Conservation (phyloP, 2,888 invertebrate species). For the Pardosa pseudoannulata region DNA sequence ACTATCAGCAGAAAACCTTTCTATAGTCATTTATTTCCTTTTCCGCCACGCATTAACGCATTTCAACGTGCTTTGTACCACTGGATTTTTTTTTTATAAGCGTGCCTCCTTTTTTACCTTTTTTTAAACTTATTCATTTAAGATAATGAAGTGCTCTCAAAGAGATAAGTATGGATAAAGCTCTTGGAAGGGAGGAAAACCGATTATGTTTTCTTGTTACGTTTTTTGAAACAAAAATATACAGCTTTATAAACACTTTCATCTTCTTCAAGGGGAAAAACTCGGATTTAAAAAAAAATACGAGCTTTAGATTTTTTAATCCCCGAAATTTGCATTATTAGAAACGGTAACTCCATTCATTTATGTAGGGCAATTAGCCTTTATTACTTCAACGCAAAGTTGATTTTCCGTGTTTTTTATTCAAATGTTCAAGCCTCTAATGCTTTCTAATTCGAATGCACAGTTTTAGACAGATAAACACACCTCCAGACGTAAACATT, state of each 20-base stretch:
- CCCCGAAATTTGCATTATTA: background rate
- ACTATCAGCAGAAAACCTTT: too few species aligned
- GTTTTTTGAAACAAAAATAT: background rate
- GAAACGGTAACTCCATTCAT: background rate
- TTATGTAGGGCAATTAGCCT: too few species aligned
- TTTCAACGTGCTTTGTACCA: background rate
- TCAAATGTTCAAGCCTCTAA: too few species aligned
- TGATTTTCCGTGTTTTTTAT: too few species aligned
- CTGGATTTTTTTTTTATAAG: background rate
- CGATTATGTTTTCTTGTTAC: background rate
- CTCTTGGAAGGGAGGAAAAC: background rate
- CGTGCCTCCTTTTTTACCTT: background rate
- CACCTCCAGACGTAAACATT: too few species aligned
- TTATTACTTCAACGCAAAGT: too few species aligned
- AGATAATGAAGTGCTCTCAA: conserved; percentile 3
- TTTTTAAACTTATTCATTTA: background rate
- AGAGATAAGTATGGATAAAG: background rate
- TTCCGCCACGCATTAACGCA: background rate
- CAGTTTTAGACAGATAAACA: too few species aligned
- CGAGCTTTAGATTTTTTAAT: background rate
- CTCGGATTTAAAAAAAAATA: background rate
- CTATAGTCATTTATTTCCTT: too few species aligned
- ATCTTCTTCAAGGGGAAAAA: background rate
- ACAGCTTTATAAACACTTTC: background rate
- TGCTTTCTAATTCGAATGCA: too few species aligned